Conservation (phyloP, 1,140 invertebrate genomes). For the Carposina sasakii region DNA sequence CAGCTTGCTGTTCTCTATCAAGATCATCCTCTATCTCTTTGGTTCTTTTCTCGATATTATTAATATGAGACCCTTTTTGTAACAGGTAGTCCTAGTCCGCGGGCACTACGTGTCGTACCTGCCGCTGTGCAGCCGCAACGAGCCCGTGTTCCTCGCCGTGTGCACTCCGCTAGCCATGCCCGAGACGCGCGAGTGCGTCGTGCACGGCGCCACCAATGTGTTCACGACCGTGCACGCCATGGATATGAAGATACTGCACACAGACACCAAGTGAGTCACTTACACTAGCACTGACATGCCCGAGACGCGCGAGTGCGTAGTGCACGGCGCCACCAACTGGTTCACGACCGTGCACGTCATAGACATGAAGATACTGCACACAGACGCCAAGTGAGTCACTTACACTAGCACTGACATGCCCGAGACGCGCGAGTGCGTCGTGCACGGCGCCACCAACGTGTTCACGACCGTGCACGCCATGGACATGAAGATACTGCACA, state of each 20-base stretch:
- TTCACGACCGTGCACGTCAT: slow-evolving; percentile 97
- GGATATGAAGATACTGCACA: slow-evolving; percentile 96
- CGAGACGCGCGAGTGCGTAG: slow-evolving; percentile 95
- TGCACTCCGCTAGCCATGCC: slow-evolving; percentile 96
- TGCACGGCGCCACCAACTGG: slow-evolving; percentile 96
- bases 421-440: slow-evolving; percentile 92
- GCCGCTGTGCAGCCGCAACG: slow-evolving; percentile 89
- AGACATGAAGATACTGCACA: slow-evolving; percentile 98
- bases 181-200: slow-evolving; percentile 92
- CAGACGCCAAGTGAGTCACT: slow-evolving; percentile 93
- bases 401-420: slow-evolving; percentile 85
- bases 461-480: slow-evolving; percentile 95
- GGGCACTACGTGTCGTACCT: slow-evolving; percentile 94
- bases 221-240: slow-evolving; percentile 95
- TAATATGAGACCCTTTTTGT: too few relatives aligned
- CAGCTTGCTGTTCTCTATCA: too few relatives aligned
- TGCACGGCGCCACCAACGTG: slow-evolving; percentile 94
- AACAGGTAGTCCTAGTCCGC: slow-evolving; percentile 92
- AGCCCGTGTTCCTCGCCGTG: slow-evolving; percentile 94
- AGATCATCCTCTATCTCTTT: too few relatives aligned
- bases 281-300: slow-evolving; percentile 83
- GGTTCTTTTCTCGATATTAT: too few relatives aligned
- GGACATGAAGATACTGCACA: slow-evolving; percentile 96
- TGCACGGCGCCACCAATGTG: slow-evolving; percentile 94
- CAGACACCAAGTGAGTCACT: slow-evolving; percentile 90